These are phyloP conservation scores for Branchinecta lynchi DNA, from an alignment of 1,140 invertebrate species.

Conservation along the genomic window DNA sequence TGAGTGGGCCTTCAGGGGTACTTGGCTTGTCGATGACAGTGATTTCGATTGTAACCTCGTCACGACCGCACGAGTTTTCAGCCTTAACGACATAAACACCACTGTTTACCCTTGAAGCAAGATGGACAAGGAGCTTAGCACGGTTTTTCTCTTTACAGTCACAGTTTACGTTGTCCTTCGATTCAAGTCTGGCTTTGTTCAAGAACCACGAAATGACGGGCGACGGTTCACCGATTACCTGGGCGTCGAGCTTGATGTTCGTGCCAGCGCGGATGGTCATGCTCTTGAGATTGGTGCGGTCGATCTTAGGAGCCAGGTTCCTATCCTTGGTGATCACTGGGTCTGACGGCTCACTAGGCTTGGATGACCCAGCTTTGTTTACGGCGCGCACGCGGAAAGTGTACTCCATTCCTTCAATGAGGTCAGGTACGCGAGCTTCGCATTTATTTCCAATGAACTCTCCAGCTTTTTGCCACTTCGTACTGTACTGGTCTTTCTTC, in stretches of 20 bases:
- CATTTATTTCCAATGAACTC: slow-evolving; percentile 66
- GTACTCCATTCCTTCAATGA: slow-evolving; percentile 87
- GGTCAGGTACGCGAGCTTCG: slow-evolving; percentile 66
- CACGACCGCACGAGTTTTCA: slow-evolving; percentile 76
- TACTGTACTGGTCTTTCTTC: slow-evolving; percentile 78
- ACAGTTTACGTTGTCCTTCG: slow-evolving; percentile 49
- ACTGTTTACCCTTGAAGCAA: slow-evolving; percentile 58
- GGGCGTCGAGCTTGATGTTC: slow-evolving; percentile 65
- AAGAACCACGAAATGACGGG: slow-evolving; percentile 68
- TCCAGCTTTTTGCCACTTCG: slow-evolving; percentile 76
- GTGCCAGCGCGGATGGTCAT: slow-evolving; percentile 73
- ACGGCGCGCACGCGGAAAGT: slow-evolving; percentile 91
- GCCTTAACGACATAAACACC: slow-evolving; percentile 74
- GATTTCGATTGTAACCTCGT: slow-evolving; percentile 76
- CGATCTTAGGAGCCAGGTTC: slow-evolving; percentile 78
- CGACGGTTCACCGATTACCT: slow-evolving; percentile 74
- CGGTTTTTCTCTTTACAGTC: slow-evolving; percentile 64
- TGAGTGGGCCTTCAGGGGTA: slow-evolving; percentile 78
- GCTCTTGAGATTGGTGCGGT: slow-evolving; percentile 70
- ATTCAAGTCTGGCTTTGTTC: slow-evolving; percentile 55
- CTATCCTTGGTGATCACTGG: slow-evolving; percentile 66
- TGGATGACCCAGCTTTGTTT: slow-evolving; percentile 83
- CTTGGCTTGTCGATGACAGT: slow-evolving; percentile 72
- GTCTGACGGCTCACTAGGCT: slow-evolving; percentile 70
- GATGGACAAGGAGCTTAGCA: slow-evolving; percentile 58